Conservation (phyloP, 2,888 invertebrate genomes). For the Exocentrus adspersus region DNA sequence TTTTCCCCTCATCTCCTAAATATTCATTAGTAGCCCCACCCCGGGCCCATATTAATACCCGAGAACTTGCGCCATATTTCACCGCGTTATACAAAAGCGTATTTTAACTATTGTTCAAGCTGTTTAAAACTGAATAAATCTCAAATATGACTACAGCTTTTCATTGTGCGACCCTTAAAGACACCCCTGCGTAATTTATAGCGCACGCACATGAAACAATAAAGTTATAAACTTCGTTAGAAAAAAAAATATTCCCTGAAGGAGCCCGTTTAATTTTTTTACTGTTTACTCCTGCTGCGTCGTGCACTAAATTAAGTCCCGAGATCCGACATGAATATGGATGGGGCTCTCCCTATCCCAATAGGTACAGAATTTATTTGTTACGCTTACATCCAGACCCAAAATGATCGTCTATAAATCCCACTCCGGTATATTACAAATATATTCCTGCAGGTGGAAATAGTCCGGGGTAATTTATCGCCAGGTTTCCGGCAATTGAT, state of each 20-base stretch:
- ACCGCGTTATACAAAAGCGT: slow-evolving; percentile 1
- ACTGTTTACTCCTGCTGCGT: background rate
- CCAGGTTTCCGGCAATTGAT: background rate
- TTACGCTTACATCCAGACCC: slow-evolving; percentile 14
- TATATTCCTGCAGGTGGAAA: slow-evolving; percentile 16
- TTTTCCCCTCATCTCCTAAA: background rate
- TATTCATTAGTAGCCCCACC: background rate
- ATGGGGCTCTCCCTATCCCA: background rate
- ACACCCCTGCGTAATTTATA: too few relatives aligned
- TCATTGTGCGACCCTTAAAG: slow-evolving; percentile 9
- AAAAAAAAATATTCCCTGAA: too few relatives aligned
- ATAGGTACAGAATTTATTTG: slow-evolving; percentile 23
- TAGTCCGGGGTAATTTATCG: slow-evolving; percentile 12
- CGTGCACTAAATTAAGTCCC: slow-evolving; percentile 16
- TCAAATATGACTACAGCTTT: slow-evolving; percentile 3
- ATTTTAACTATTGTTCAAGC: slow-evolving; percentile 21
- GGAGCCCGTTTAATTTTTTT: too few relatives aligned
- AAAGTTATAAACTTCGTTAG: too few relatives aligned
- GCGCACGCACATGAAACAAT: too few relatives aligned
- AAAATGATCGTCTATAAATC: slow-evolving; percentile 23
- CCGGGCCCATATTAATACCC: background rate
- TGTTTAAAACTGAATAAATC: slow-evolving; percentile 18
- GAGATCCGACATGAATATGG: slow-evolving; percentile 15
- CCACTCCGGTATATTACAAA: too few relatives aligned
- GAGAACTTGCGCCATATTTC: slow-evolving; percentile 12